Base-by-base conservation (phyloP, 2,888 invertebrate species). In the Leptothorax acervorum region DNA sequence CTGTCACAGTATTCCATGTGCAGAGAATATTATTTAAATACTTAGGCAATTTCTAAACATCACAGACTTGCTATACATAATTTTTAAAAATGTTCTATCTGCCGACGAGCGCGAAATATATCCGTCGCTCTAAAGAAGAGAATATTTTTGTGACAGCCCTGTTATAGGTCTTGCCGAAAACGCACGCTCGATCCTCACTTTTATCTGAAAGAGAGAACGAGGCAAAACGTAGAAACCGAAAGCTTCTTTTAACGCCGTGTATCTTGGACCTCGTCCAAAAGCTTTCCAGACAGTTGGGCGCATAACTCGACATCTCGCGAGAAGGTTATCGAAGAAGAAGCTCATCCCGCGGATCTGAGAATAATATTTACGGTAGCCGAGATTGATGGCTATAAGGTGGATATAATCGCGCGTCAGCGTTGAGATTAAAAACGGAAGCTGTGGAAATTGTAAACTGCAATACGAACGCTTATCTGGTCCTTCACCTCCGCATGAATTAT, bases 231-330 rank as follows among this genome's bases (percentile, higher is more conserved):
- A 85, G 86, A 83, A 87, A 84, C 83, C 70, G 86, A 90, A 89
- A 85, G 88, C 86, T 81, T 84, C 62, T 85, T 84, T 75, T 82
- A 74, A 83, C 82, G 57, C 68, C 73, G 83, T 85, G 84, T 88
- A 82, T 84, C 89, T 92, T 94, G 94, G 94, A 92, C 18, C 62
- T 28, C 73, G 75, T 92, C 94, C 94, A 76, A 94, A 93, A 94
- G 93, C 91, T 94, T 93, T 93, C 92, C 93, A 94, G 94, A 94
- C 94, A 92, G 94, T 94, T 94, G 93, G 93, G 93, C 94, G 92
- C 93, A 94, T 91, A 92, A 92, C 90, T 90, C 82, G 89, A 86
- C 82, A 57, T 48, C 70, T 68, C 45, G 78, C 83, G 86, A 84
- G 83, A 87, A 87, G 91, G 88, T 92, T 91, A 91, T 90, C 82